phyloP scores from a whole-genome alignment of 2,888 invertebrate genomes.

The Scaptomyza caliginosa region DNA sequence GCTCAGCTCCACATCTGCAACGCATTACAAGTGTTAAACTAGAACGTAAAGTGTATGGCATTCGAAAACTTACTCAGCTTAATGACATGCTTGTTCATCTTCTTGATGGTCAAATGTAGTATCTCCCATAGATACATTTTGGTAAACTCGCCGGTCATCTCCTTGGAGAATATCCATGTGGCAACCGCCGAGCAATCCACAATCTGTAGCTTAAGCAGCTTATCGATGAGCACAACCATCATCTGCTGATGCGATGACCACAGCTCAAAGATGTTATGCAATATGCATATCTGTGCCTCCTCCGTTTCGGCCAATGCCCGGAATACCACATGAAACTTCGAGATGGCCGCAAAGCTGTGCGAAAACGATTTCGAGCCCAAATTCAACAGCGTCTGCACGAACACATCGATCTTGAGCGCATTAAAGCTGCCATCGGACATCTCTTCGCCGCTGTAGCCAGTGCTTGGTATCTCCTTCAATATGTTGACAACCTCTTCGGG shows the following conservation, averaged over 20 bases:
- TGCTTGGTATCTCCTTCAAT: slow-evolving; percentile 93
- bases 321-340: slow-evolving; percentile 96
- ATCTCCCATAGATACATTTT: slow-evolving; percentile 98
- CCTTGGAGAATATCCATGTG: slow-evolving; percentile 98
- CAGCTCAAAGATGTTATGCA: slow-evolving; percentile 96
- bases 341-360: slow-evolving; percentile 99
- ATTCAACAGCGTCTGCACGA: slow-evolving; percentile 96
- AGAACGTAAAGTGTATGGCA: not conserved
- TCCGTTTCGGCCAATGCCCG: slow-evolving; percentile 96
- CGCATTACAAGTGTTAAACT: not conserved
- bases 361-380: slow-evolving; percentile 98
- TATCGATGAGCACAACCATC: slow-evolving; percentile 98
- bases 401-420: slow-evolving; percentile 97
- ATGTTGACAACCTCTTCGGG: slow-evolving; percentile 95
- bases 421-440: slow-evolving; percentile 91
- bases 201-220: slow-evolving; percentile 98
- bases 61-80: slow-evolving; percentile 86
- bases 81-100: slow-evolving; percentile 97
- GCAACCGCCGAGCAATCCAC: slow-evolving; percentile 98
- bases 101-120: slow-evolving; percentile 96
- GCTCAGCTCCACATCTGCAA: slow-evolving; percentile 88
- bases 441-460: slow-evolving; percentile 86
- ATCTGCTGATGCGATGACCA: slow-evolving; percentile 99
- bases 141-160: slow-evolving; percentile 95
- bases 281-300: slow-evolving; percentile 96